Percentiles rank a stretch among this genome's conserved stretches.
phyloP scores from a whole-genome alignment of 1,140 invertebrate species.

The Meloidogyne floridensis region DNA sequence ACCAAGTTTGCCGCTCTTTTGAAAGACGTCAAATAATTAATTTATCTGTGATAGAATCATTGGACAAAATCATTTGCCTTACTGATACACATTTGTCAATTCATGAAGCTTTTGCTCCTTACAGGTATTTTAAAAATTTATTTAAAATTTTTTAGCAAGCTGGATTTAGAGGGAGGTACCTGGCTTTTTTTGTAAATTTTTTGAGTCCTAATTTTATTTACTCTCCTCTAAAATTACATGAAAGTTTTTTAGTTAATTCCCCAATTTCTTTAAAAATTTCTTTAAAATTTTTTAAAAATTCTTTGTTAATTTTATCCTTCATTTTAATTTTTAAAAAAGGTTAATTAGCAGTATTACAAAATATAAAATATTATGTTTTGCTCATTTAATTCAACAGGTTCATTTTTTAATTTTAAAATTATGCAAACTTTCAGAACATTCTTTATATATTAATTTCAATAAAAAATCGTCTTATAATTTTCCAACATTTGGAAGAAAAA shows the following conservation, averaged over 20 bases:
- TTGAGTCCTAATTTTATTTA: no score
- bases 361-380: slow-evolving; percentile 1
- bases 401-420: background rate
- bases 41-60: slow-evolving; percentile 40
- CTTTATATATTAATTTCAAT: slow-evolving; percentile 6
- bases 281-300: no score
- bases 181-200: no score
- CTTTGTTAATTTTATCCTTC: background rate
- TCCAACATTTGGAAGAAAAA: background rate
- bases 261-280: no score
- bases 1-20: slow-evolving; percentile 42
- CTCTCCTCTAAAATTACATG: no score
- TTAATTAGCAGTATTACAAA: background rate
- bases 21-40: slow-evolving; percentile 47
- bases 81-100: slow-evolving; percentile 42
- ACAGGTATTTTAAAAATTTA: slow-evolving; percentile 17
- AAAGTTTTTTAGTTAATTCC: no score
- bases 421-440: background rate
- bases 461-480: slow-evolving; percentile 5
- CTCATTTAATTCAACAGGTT: slow-evolving; percentile 6
- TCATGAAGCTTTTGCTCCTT: slow-evolving; percentile 42
- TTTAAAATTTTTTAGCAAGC: background rate
- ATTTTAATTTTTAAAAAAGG: background rate
- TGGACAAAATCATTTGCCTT: slow-evolving; percentile 44
- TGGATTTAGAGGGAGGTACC: no score